Evolutionary conservation across 2,888 invertebrate species (phyloP), one percentile per base, ranked within the genome.

Genomic region (Callimorpha dominula): DNA sequence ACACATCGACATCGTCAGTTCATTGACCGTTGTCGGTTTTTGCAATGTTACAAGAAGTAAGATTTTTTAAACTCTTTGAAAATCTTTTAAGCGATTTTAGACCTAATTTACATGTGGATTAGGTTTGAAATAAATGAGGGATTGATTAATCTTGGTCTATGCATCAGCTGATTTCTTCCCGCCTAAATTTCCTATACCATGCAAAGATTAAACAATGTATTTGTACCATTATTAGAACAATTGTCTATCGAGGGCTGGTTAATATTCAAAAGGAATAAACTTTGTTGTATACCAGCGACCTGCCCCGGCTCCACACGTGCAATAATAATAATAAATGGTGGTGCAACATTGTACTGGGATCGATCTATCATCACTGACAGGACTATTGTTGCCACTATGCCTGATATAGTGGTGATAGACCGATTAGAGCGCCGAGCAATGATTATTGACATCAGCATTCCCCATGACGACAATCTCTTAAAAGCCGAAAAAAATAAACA

Each of bases 11-110:
- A 70, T 17, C 50, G 4, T 63, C 43, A 81, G 91, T 88, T 90
- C 90, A 84, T 79, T 85, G 91, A 89, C 91, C 89, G 88, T 81
- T 72, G 75, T 77, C 83, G 80, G 83, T 89, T 89, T 91, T 90
- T 89, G 89, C 89, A 87, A 86, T 75, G 78, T 76, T n/a, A 78
- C 63, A 77, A 85, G 78, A 78, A 78, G 81, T 80, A 73, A 67
- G 76, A 70, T 65, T 82, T 81, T 81, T 83, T 72, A 83, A 85
- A 83, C 73, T 73, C 62, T 68, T 68, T 69, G 69, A 60, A 5
- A 9, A 74, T 66, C 68, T 76, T 80, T 75, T 50, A 15, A 14
- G 1, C 52, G 11, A 78, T 20, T 76, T 20, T 77, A 49, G 71
- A 76, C 80, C 78, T 77, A 76, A 77, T 65, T 0, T 6, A 20